Base-by-base conservation (phyloP, 2,888 invertebrate species). In the Eupeodes luniger region DNA sequence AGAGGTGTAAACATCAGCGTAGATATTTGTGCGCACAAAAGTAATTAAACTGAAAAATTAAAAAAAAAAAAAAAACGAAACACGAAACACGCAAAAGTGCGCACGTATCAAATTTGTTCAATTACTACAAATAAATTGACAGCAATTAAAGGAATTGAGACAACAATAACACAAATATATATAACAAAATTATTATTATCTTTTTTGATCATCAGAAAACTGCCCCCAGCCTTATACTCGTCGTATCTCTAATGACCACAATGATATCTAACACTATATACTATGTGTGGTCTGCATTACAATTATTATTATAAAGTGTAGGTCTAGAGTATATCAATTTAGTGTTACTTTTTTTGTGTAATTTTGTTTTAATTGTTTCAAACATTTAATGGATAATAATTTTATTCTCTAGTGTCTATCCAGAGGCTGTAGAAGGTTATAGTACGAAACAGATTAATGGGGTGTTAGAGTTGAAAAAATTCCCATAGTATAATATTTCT, bases 1-100 rank as follows among this genome's bases (percentile, higher is more conserved):
- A 80, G 61, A 84, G 70, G 81, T 76, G 76, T 85, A 70, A 81
- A 76, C 79, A 79, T 79, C 27, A 19, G 53, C 59, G 74, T 74
- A 70, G 27, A 70, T 76, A 64, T 76, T 76, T 75, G 53, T 70
- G 62, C 69, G 40, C 57, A 14, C 81, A n/a, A 5, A 74, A 59
- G 70, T 74, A 47, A 44, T 19, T 47, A 59, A 59, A 11, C 27
- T 27, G n/a, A 51, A 79, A 51, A 40, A 61, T 36, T 36, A 12
- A 40, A 67, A 53, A 27, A 55, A 76, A 49, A 49, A 44, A 69
- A 34, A 27, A 53, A 40, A n/a, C n/a, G n/a, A n/a, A n/a, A n/a
- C n/a, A 75, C 34, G 36, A 27, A 69, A 62, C 66, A 76, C 67
- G 27, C 70, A 64, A 36, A 59, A 70, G 47, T 64, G 70, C 10